A percentile compares a stretch with the other conserved stretches of the same genome.
Evolutionary conservation across 2,797 vertebrate species (phyloP).

Genomic region (Micrastur ruficollis): DNA sequence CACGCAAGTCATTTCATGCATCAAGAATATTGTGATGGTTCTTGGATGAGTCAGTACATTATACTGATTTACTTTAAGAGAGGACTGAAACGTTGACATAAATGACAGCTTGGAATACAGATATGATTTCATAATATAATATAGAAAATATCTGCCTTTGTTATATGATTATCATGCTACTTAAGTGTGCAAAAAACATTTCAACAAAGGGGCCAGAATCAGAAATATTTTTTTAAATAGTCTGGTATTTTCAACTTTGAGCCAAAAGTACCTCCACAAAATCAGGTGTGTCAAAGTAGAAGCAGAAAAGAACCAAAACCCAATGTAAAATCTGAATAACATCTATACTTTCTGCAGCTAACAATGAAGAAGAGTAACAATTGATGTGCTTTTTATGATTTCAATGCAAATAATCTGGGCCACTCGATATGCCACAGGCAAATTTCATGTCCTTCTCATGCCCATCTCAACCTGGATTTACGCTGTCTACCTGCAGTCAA

Average conservation of each 20-base stretch:
- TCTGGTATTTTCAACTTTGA: not conserved
- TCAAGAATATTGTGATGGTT: slow-evolving; percentile 39
- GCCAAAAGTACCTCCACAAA: not conserved
- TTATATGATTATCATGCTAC: not conserved
- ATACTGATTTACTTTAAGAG: slow-evolving; percentile 34
- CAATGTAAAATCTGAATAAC: not conserved
- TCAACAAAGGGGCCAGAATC: not conserved
- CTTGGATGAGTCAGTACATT: slow-evolving; percentile 20
- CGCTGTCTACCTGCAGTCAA: not conserved
- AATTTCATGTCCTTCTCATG: not conserved
- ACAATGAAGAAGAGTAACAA: not conserved
- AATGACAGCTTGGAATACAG: slow-evolving; percentile 2
- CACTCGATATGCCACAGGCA: not conserved
- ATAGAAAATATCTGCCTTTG: not conserved
- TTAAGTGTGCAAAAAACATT: not conserved
- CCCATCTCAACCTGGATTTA: not conserved
- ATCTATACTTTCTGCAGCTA: not conserved
- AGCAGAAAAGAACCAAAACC: not conserved
- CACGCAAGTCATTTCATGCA: slow-evolving; percentile 54
- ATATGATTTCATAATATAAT: not conserved
- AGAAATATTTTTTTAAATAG: not conserved
- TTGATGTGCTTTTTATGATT: not conserved
- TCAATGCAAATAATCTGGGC: not conserved
- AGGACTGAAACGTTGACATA: slow-evolving; percentile 44
- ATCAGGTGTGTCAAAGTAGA: not conserved